Conservation (phyloP, 2,797 vertebrate genomes). For the Bovichtus diacanthus region DNA sequence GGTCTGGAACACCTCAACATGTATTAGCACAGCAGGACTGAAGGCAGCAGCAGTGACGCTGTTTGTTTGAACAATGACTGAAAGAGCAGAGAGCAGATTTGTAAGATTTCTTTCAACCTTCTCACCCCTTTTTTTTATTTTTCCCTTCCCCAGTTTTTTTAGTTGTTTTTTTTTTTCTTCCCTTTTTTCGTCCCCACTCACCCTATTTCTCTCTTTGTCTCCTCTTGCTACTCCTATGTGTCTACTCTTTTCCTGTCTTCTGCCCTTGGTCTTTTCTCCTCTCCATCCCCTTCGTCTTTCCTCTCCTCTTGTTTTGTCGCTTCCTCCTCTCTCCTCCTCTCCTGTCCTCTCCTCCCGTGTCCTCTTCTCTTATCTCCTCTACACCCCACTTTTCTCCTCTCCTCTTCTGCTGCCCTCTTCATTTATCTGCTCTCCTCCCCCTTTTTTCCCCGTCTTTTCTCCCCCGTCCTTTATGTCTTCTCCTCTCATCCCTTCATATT, state of each 20-base stretch:
- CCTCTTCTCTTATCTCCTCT: not conserved
- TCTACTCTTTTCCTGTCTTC: not conserved
- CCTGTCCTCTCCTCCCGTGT: not conserved
- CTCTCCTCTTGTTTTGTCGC: not conserved
- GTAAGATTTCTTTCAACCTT: not conserved
- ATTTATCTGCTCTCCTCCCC: not conserved
- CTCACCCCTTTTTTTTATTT: not conserved
- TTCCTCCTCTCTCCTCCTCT: not conserved
- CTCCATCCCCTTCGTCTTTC: not conserved
- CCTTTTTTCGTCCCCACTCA: not conserved
- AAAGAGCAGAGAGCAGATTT: not conserved
- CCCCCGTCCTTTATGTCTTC: constrained; percentile 12
- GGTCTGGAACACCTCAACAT: constrained; percentile 78
- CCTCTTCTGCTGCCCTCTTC: constrained; percentile 5
- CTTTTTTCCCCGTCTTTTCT: constrained; percentile 4
- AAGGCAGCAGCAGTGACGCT: constrained; percentile 46
- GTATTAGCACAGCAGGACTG: constrained; percentile 56
- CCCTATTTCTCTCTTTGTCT: not conserved
- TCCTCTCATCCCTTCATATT: too few species aligned
- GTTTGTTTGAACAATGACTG: constrained; percentile 54
- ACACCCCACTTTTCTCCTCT: not conserved
- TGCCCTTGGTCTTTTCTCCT: not conserved
- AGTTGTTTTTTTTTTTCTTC: not conserved
- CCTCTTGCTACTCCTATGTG: not conserved
- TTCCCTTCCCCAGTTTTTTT: not conserved